Percentiles rank a stretch among this genome's conserved stretches.
These are phyloP conservation scores for Patella caerulea DNA, from an alignment of 2,888 invertebrate species.

Conservation along the genomic window DNA sequence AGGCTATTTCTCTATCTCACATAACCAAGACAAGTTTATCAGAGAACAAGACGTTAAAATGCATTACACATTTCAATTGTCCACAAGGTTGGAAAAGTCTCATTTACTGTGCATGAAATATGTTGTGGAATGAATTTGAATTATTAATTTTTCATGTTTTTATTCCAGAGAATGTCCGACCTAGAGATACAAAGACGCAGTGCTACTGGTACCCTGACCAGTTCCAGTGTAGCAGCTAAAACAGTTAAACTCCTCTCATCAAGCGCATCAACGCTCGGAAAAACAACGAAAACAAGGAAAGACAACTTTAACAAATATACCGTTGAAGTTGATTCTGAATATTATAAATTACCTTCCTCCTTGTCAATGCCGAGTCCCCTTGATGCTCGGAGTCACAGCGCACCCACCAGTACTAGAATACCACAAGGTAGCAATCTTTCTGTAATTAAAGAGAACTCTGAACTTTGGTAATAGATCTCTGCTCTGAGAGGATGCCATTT, in stretches of 20 bases:
- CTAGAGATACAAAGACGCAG: constrained; percentile 64
- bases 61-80: too few species aligned
- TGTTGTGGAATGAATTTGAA: too few species aligned
- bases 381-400: constrained; percentile 37
- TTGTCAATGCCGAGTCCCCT: constrained; percentile 45
- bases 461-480: too few species aligned
- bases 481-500: too few species aligned
- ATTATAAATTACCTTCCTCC: constrained; percentile 60
- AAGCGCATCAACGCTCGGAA: constrained; percentile 48
- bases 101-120: too few species aligned
- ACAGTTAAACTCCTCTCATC: constrained; percentile 58
- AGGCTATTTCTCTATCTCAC: too few species aligned
- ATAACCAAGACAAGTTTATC: too few species aligned
- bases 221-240: constrained; percentile 60
- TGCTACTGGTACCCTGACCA: constrained; percentile 67
- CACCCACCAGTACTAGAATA: constrained; percentile 37
- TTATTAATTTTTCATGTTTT: not conserved
- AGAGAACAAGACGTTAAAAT: too few species aligned
- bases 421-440: not conserved
- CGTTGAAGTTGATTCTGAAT: constrained; percentile 61
- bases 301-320: constrained; percentile 41
- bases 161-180: constrained; percentile 65
- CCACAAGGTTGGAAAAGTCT: too few species aligned
- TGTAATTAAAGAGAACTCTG: not conserved
- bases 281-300: constrained; percentile 52